Conservation (phyloP, 2,888 invertebrate species). For the Phengaris alcon region DNA sequence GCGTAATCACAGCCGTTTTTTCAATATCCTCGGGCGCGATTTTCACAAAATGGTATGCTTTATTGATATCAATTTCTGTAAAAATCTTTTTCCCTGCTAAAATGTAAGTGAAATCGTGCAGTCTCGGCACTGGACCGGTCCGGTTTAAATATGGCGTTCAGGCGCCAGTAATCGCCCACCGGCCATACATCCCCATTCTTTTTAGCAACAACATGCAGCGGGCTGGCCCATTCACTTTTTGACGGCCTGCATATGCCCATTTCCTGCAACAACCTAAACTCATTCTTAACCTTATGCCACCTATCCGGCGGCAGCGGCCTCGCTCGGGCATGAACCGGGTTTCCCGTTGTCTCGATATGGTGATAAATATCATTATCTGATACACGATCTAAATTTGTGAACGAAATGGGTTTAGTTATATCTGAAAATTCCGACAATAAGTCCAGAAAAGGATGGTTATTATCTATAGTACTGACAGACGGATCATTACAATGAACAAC, state of each 20-base stretch:
- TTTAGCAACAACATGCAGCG: too few species aligned
- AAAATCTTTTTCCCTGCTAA: too few species aligned
- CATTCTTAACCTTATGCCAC: constrained; percentile 45
- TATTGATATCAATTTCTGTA: too few species aligned
- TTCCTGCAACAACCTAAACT: constrained; percentile 48
- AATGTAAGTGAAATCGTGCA: too few species aligned
- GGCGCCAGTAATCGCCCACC: too few species aligned
- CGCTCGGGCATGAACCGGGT: constrained; percentile 46
- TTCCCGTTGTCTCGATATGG: constrained; percentile 40
- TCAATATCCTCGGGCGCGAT: too few species aligned
- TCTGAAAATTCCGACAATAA: background rate
- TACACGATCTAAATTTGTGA: background rate
- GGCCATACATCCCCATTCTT: too few species aligned
- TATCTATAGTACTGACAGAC: background rate
- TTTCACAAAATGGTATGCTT: too few species aligned
- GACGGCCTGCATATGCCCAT: constrained; percentile 57
- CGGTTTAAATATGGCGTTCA: too few species aligned
- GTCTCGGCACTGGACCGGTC: too few species aligned
- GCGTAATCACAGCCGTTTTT: too few species aligned
- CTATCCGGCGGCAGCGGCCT: constrained; percentile 49
- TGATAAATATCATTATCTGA: background rate
- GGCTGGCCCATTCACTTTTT: too few species aligned
- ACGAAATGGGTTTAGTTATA: background rate
- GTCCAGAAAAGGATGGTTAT: background rate
- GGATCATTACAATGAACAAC: constrained; percentile 1